Evolutionary conservation across 2,888 invertebrate species (phyloP), one percentile per base, ranked within the genome.

Genomic region (Ophioninae sp.): DNA sequence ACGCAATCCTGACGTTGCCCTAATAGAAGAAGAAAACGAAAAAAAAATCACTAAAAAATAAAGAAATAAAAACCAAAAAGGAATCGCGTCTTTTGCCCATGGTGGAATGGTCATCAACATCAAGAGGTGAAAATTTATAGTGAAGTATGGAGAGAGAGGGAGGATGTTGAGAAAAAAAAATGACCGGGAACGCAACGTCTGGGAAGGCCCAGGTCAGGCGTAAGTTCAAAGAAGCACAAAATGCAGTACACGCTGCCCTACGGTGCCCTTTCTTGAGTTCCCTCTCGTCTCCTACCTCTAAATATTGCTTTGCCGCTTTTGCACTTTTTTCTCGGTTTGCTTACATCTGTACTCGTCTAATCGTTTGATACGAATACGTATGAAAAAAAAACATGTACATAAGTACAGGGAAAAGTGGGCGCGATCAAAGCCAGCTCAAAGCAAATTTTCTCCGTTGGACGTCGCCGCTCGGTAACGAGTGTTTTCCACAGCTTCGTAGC

Each of bases 151-250:
- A 51, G 59, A 59, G 64, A 59, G 51, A 61, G 64, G 44, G 63
- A 2, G 56, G 17, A 64, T 39, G 71, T 63, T 44, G 71, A 20
- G 72, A 10, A 75, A 75, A 77, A 71, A 78, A 77, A 77, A 61
- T 41, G 17, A 63, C 63, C 17, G 76, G 77, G 74, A 83, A 83
- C 83, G 83, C 81, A 83, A 78, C 75, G 61, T 81, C 81, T 75
- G 56, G 58, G 83, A 69, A 58, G 68, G 73, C 74, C 59, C 63
- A 84, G 81, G 75, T 81, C 84, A 79, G 84, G 79, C 79, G 81
- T 72, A 73, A 84, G 79, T 84, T 84, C 84, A 84, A 84, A 84
- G 81, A 73, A 84, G 51, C 65, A 65, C 81, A 83, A 75, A 78
- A 74, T 74, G 44, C 72, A 44, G 64, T 51, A 51, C 63, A 65